Evolutionary conservation across 2,113 vertebrate species (phyloP), one percentile per base, ranked within the genome.

Genomic region (Hemiscyllium ocellatum): DNA sequence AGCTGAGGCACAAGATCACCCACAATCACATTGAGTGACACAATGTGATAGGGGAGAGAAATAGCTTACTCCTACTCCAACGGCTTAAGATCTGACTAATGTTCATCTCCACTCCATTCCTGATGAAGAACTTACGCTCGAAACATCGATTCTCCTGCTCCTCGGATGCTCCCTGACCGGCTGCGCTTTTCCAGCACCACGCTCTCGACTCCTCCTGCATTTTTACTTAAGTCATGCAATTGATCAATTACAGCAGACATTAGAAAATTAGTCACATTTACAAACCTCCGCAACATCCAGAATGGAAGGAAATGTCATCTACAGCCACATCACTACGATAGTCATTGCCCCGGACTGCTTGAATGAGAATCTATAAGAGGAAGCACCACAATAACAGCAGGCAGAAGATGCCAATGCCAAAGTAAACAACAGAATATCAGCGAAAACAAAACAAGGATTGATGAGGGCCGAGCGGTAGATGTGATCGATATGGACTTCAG

Each of bases 341-440:
- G 65, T 97, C 97, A 91, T 97, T 97, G 89, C 98, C 98, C 97
- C 96, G 97, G 68, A 97, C 95, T 2, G 97, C 98, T 78, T 98
- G 98, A 96, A 98, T 97, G 89, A 98, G 95, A 56, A 98, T 97
- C 98, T 98, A 68, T 50, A n/a, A 95, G 95, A 95, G 87, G 4
- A 29, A 93, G 33, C 37, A 95, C 50, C 69, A 95, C 0, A 95
- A 29, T 19, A 50, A 29, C 65, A 95, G 24, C 20, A 15, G 3
- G 93, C 22, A 95, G 1, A 26, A 70, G 3, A 26, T 12, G 0
- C 24, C 87, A 52, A 90, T 3, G 4, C 29, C 87, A 90, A 90
- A 17, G n/a, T 61, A 20, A 24, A 22, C 37, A 93, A 8, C 8
- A 24, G 13, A 24, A 47, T 7, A 61, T 6, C 56, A 61, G 4